phyloP scores from a whole-genome alignment of 2,888 invertebrate genomes.

The Homarus gammarus region DNA sequence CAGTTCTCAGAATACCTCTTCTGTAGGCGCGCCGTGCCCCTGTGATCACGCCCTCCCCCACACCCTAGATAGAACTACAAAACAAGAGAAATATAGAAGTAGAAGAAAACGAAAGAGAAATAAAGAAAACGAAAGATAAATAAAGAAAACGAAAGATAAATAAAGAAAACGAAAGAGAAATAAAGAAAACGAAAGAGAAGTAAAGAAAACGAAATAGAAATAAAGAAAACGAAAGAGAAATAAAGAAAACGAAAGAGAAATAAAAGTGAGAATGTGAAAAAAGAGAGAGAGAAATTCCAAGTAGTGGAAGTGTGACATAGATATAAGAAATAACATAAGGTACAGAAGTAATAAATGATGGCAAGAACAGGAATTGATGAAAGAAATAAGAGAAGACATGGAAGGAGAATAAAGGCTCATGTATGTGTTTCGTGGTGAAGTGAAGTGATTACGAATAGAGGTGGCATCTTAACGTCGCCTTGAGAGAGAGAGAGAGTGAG shows the following conservation, averaged over 20 bases:
- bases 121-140: background rate
- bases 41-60: slow-evolving; percentile 71
- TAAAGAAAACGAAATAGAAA: background rate
- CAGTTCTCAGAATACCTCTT: slow-evolving; percentile 94
- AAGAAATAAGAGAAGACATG: no score
- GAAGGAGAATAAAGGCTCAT: no score
- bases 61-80: background rate
- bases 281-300: no score
- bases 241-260: background rate
- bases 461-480: no score
- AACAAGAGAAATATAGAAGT: background rate
- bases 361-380: no score
- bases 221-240: background rate
- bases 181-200: background rate
- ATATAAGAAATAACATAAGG: no score
- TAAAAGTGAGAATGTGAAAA: background rate
- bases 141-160: no score
- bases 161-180: background rate
- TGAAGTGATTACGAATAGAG: no score
- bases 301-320: no score
- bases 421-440: no score
- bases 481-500: no score
- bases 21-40: slow-evolving; percentile 82
- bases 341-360: no score
- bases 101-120: background rate